A percentile compares a stretch with the other conserved stretches of the same genome.
phyloP scores from a whole-genome alignment of 2,888 invertebrate genomes.

The Pyralis farinalis region DNA sequence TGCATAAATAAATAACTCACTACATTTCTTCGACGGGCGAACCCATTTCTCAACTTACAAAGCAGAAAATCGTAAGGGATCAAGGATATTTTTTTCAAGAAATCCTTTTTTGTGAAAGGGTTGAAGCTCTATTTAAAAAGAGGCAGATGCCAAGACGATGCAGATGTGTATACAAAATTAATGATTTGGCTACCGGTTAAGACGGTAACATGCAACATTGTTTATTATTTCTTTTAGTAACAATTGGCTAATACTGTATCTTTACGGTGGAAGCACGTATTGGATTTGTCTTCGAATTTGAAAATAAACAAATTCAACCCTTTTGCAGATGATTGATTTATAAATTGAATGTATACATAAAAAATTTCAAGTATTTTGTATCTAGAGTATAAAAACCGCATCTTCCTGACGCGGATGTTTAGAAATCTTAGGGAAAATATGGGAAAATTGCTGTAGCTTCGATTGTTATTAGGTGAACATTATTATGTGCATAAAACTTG shows the following conservation, averaged over 20 bases:
- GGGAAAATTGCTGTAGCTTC: too few species aligned
- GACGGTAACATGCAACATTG: conserved; percentile 1
- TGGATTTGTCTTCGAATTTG: not conserved
- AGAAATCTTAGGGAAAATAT: too few species aligned
- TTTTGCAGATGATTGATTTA: too few species aligned
- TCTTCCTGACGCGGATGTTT: too few species aligned
- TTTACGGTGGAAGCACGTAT: conserved; percentile 23
- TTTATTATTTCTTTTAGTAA: conserved; percentile 1
- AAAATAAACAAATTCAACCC: too few species aligned
- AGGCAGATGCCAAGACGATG: conserved; percentile 60
- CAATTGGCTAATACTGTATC: conserved; percentile 17
- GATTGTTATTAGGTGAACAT: too few species aligned
- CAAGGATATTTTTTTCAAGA: conserved; percentile 26
- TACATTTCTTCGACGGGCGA: too few species aligned
- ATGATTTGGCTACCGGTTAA: conserved; percentile 51
- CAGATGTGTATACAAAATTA: conserved; percentile 53
- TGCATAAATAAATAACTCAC: too few species aligned
- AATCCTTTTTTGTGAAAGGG: conserved; percentile 34
- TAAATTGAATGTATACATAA: too few species aligned
- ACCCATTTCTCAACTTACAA: conserved; percentile 17
- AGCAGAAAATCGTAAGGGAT: conserved; percentile 29
- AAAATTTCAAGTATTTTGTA: too few species aligned
- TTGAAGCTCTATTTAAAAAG: conserved; percentile 26
- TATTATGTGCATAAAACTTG: too few species aligned
- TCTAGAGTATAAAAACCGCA: too few species aligned